Evolutionary conservation across 2,797 vertebrate species (phyloP).

Genomic region (Notoglanidium macrostoma): DNA sequence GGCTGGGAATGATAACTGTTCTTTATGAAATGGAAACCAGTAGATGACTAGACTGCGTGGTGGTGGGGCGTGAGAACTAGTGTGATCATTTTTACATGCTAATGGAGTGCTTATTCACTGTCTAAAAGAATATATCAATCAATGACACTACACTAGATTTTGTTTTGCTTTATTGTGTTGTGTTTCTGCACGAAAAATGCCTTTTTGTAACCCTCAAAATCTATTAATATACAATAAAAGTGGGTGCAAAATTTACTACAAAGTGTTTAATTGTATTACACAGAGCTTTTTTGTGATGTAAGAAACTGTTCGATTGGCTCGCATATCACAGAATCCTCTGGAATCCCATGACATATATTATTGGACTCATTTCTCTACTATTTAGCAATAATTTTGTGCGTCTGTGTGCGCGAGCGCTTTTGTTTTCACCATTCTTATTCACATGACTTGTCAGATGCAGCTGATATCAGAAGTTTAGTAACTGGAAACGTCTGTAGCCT

Average conservation of each 20-base stretch:
- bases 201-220: background rate
- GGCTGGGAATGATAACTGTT: slow-evolving; percentile 1
- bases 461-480: slow-evolving; percentile 22
- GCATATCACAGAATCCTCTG: background rate
- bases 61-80: background rate
- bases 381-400: background rate
- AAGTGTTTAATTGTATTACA: background rate
- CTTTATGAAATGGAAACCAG: background rate
- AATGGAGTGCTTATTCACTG: background rate
- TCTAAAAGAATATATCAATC: background rate
- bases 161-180: background rate
- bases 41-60: background rate
- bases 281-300: background rate
- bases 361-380: background rate
- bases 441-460: slow-evolving; percentile 1
- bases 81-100: background rate
- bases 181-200: background rate
- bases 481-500: slow-evolving; percentile 6
- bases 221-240: background rate
- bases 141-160: background rate
- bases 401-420: background rate
- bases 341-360: background rate
- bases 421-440: background rate
- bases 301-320: background rate
- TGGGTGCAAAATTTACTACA: background rate